Conservation (phyloP, 2,797 vertebrate species). For the Hapalemur alaotrensis region DNA sequence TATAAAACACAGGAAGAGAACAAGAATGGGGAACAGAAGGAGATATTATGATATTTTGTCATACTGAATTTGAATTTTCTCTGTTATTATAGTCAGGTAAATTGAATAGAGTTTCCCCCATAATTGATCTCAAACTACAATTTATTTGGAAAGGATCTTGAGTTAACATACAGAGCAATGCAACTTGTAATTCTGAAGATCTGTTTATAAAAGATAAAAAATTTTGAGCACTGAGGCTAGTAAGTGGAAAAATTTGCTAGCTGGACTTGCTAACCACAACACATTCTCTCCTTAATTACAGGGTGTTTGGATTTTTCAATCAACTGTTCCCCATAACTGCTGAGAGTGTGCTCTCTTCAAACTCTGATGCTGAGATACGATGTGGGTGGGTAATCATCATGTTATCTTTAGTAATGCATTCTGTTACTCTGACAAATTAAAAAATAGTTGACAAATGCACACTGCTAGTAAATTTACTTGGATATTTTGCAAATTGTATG, state of each 20-base stretch:
- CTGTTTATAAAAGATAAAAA: not conserved
- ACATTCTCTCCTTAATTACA: not conserved
- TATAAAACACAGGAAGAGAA: not conserved
- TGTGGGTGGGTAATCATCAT: not conserved
- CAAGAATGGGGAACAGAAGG: not conserved
- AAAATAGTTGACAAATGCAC: not conserved
- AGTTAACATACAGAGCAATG: not conserved
- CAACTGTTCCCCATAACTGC: not conserved
- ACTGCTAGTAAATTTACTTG: not conserved
- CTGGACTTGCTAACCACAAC: not conserved
- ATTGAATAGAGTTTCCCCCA: not conserved
- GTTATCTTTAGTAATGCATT: not conserved
- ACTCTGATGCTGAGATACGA: not conserved
- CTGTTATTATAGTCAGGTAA: not conserved
- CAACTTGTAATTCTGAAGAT: not conserved
- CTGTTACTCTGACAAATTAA: constrained; percentile 33
- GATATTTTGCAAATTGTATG: not conserved
- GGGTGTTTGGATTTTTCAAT: not conserved
- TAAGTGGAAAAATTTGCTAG: not conserved
- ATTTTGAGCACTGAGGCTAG: not conserved
- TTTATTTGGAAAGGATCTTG: not conserved
- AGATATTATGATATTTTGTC: not conserved
- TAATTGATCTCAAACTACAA: constrained; percentile 9
- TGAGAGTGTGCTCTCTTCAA: not conserved
- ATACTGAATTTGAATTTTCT: not conserved